Evolutionary conservation across 2,113 vertebrate species (phyloP).

Genomic region (Pseudorasbora parva): DNA sequence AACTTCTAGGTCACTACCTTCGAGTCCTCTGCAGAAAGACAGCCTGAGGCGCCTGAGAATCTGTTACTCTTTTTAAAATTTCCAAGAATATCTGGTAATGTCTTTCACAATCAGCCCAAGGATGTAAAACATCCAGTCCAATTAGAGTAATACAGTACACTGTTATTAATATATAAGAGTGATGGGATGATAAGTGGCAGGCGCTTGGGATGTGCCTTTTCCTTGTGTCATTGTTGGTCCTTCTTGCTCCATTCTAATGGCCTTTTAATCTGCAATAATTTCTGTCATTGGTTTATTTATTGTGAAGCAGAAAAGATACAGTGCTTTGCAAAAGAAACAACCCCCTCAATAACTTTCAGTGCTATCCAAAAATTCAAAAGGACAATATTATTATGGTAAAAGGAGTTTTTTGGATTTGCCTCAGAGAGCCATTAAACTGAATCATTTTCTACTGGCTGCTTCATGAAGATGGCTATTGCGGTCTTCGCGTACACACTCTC

Average conservation of each 20-base stretch:
- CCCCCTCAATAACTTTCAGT: not conserved
- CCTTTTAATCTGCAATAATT: conserved; percentile 1
- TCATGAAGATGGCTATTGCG: conserved; percentile 69
- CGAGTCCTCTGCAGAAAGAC: conserved; percentile 37
- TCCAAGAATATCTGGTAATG: conserved; percentile 47
- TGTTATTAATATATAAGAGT: conserved; percentile 18
- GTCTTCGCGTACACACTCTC: conserved; percentile 58
- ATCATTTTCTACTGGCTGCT: conserved; percentile 56
- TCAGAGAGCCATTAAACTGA: conserved; percentile 60
- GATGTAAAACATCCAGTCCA: conserved; percentile 39
- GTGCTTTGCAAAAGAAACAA: conserved; percentile 1
- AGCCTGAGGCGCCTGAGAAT: conserved; percentile 9
- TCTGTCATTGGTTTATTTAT: conserved; percentile 6
- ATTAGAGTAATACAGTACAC: conserved; percentile 18
- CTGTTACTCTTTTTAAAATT: conserved; percentile 43
- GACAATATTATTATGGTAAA: conserved; percentile 7
- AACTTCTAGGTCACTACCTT: conserved; percentile 42
- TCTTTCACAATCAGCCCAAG: conserved; percentile 40
- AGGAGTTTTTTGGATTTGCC: conserved; percentile 21
- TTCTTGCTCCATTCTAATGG: not conserved
- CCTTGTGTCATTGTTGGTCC: not conserved
- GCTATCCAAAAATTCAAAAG: conserved; percentile 1
- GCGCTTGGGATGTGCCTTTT: conserved; percentile 5
- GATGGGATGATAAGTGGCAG: conserved; percentile 38
- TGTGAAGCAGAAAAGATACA: not conserved